phyloP scores from a whole-genome alignment of 2,888 invertebrate species.

The Poecilus cupreus region DNA sequence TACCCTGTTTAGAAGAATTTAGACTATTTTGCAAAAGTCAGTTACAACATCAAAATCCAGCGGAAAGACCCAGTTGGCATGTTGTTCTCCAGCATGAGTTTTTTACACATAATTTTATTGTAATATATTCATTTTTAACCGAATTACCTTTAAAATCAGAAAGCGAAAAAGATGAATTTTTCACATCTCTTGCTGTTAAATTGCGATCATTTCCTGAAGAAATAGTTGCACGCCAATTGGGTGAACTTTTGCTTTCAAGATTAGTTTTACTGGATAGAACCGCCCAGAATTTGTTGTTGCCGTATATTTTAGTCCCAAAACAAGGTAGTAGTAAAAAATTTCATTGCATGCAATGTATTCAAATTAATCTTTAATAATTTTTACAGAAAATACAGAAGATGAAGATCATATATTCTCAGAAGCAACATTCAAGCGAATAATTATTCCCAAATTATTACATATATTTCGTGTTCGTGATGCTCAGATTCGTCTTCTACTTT shows the following conservation, averaged over 20 bases:
- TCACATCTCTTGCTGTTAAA: slow-evolving; percentile 81
- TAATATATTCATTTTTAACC: slow-evolving; percentile 87
- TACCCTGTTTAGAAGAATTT: slow-evolving; percentile 82
- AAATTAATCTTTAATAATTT: slow-evolving; percentile 29
- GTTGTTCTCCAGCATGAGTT: slow-evolving; percentile 83
- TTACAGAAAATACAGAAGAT: slow-evolving; percentile 68
- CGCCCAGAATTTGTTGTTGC: slow-evolving; percentile 84
- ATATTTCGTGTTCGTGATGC: slow-evolving; percentile 91
- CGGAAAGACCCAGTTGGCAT: slow-evolving; percentile 80
- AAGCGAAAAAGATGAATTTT: slow-evolving; percentile 86
- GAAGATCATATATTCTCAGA: slow-evolving; percentile 80
- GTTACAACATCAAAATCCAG: slow-evolving; percentile 80
- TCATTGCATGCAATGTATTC: too few species aligned
- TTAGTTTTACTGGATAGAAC: slow-evolving; percentile 89
- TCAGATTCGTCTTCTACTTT: slow-evolving; percentile 85
- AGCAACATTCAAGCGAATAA: slow-evolving; percentile 81
- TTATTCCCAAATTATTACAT: slow-evolving; percentile 85
- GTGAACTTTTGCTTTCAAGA: slow-evolving; percentile 85
- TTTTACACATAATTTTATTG: slow-evolving; percentile 90
- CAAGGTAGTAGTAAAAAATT: too few species aligned
- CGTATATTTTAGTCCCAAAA: slow-evolving; percentile 82
- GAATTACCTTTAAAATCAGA: slow-evolving; percentile 88
- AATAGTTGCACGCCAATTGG: slow-evolving; percentile 87
- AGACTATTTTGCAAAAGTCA: slow-evolving; percentile 81
- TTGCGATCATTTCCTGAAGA: slow-evolving; percentile 85